Base-by-base conservation (phyloP, 2,113 vertebrate species). In the Amazona guildingii region DNA sequence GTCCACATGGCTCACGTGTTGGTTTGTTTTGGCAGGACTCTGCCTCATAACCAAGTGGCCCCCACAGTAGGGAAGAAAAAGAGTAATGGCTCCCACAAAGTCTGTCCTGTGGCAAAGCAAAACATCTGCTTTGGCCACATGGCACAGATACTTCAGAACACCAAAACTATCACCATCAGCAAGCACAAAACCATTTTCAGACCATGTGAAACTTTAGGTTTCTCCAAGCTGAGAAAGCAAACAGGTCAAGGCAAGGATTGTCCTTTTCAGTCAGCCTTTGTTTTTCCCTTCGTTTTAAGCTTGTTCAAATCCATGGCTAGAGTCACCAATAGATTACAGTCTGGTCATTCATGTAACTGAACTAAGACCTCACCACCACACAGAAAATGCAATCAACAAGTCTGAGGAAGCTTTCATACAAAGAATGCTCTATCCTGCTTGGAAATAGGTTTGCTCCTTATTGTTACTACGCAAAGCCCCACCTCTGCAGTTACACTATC, bases 1-100 rank as follows among this genome's bases (percentile, higher is more conserved):
- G 48, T 23, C 39, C 33, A 5, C 51, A 28, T 0, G 1, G 64
- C 37, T n/a, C 66, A 46, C 1, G 1, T 2, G 18, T 43, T 14
- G 37, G 5, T 4, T 49, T 46, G 5, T 13, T 54, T 39, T 21
- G 44, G 73, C 29, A 87, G 54, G 77, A 11, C 18, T 91, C 52
- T 49, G 69, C 39, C 43, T 46, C 17, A 19, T 21, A 51, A 35
- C 20, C 27, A 55, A n/a, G 46, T 14, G 51, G 51, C 13, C 66
- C 51, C 43, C 0, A 2, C 1, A 74, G 61, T 2, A 70, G 13
- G 5, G 35, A 21, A 19, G 23, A 5, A 49, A 78, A 57, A 33
- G 16, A 46, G 28, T 46, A 57, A 14, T n/a, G 25, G 41, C 31
- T 54, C 29, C 2, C 2, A 25, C 4, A 33, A 35, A 17, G 35